Evolutionary conservation across 2,888 invertebrate species (phyloP), one percentile per base, ranked within the genome.

Genomic region (Hipparchia sbordonii): DNA sequence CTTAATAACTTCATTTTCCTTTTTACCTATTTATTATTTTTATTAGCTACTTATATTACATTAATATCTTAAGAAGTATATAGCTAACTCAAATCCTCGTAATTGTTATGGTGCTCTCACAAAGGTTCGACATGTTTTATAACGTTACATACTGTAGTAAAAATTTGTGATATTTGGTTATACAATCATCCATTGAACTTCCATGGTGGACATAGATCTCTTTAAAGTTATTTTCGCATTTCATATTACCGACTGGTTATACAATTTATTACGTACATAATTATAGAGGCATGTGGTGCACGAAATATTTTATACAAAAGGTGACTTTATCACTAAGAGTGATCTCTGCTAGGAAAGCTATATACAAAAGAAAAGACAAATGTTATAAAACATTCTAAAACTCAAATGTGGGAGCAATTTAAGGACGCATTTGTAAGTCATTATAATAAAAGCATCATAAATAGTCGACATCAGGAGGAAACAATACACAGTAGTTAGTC

Each of bases 391-490:
- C 56, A 7, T 56, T 56, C 7, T 56, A 52, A 7, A 56, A 56
- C 7, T 13, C 13, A 7, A 12, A 12, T 56, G 56, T 56, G 2
- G 13, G 13, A 13, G 7, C 56, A 13, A 2, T 9, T 59, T 33
- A 33, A 84, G 82, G 82, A 80, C 79, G 82, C 80, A 84, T 75
- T 82, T 83, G 83, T 81, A 84, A 86, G 87, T 88, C 85, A 88
- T 87, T 88, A 87, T 86, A 87, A 88, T 82, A 83, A 82, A 83
- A 82, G 79, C 81, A 85, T 87, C 86, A 87, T 89, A 87, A 88
- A 88, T 87, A 87, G 84, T 84, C 83, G 83, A 86, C 85, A 87
- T 86, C 84, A 77, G 78, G 82, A 85, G 85, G 82, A 79, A 83
- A 85, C 82, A 86, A 87, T 84, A 84, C 85, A 86, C 86, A 88